Percentiles rank a stretch among this genome's conserved stretches.
phyloP scores from a whole-genome alignment of 2,113 vertebrate genomes.

The Leptodactylus fuscus region DNA sequence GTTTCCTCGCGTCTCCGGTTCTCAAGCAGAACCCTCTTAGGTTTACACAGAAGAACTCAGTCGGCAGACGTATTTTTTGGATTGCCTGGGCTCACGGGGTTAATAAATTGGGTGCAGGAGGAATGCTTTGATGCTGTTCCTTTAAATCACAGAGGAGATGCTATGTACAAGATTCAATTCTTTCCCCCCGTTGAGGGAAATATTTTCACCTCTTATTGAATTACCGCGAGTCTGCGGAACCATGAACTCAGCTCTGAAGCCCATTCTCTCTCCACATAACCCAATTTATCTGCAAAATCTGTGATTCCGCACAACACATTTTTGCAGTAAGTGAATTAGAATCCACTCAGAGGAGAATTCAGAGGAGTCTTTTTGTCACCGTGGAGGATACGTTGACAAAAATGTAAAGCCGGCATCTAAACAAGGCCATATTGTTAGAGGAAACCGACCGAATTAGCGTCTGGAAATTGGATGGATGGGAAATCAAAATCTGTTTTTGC shows the following conservation, averaged over 20 bases:
- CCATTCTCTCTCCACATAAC: slow-evolving; percentile 36
- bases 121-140: slow-evolving; percentile 19
- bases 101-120: not conserved
- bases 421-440: slow-evolving; percentile 42
- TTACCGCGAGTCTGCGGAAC: slow-evolving; percentile 19
- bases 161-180: slow-evolving; percentile 2
- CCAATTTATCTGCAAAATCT: slow-evolving; percentile 49
- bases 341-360: slow-evolving; percentile 50
- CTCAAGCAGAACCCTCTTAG: not conserved
- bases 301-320: slow-evolving; percentile 46
- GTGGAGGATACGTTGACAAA: slow-evolving; percentile 25
- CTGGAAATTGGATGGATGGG: slow-evolving; percentile 26
- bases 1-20: too few relatives aligned
- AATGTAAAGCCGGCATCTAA: slow-evolving; percentile 30
- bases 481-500: slow-evolving; percentile 38
- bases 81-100: not conserved
- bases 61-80: not conserved
- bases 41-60: not conserved
- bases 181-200: slow-evolving; percentile 15
- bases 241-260: slow-evolving; percentile 16
- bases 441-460: slow-evolving; percentile 2
- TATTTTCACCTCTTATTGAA: slow-evolving; percentile 50
- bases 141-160: slow-evolving; percentile 14
- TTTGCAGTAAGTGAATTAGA: slow-evolving; percentile 49
- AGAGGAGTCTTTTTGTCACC: slow-evolving; percentile 40